Base-by-base conservation (phyloP, 2,113 vertebrate genomes). In the Elephas maximus region DNA sequence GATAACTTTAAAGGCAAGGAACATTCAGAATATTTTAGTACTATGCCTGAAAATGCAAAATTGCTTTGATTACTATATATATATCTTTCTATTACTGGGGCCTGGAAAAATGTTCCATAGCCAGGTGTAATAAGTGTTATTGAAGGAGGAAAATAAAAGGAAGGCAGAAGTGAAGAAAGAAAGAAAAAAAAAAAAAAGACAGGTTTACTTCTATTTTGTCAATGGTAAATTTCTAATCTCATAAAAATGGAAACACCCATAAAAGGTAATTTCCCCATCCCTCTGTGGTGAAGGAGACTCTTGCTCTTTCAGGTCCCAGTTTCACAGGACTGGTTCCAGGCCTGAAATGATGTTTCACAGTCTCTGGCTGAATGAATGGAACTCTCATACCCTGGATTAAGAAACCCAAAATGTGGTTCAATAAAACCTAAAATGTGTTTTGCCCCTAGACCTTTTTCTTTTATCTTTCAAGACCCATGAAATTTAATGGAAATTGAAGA, bases 401-500 rank as follows among this genome's bases (percentile, higher is more conserved):
- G 63, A 91, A 97, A 95, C 41, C 48, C 21, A 76, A 94, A 97
- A 90, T 93, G 78, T 86, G 79, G 45, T 74, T 86, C 90, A 91
- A 1, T 67, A 45, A 97, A 96, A 94, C 85, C 62, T 67, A 93
- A 89, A 95, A 86, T 96, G 81, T 94, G 81, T 92, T 96, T 97
- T 91, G 65, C 88, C 65, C 51, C 83, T 37, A 95, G 96, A 97
- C 21, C 83, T 97, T 96, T 96, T 82, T 82, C 90, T 97, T 98
- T 97, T 62, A 95, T 96, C 94, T 93, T 95, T 87, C 80, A 92
- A 97, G 81, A 95, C 37, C 94, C 92, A 77, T 97, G 90, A 97
- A 96, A 97, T 97, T 96, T 92, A 96, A 90, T 92, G 88, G 93
- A 97, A 97, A 96, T 84, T 88, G 87, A 95, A 91, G 91, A 96